A percentile compares a stretch with the other conserved stretches of the same genome.
Evolutionary conservation across 2,113 vertebrate genomes (phyloP).

Genomic region (Dermatemys mawii): DNA sequence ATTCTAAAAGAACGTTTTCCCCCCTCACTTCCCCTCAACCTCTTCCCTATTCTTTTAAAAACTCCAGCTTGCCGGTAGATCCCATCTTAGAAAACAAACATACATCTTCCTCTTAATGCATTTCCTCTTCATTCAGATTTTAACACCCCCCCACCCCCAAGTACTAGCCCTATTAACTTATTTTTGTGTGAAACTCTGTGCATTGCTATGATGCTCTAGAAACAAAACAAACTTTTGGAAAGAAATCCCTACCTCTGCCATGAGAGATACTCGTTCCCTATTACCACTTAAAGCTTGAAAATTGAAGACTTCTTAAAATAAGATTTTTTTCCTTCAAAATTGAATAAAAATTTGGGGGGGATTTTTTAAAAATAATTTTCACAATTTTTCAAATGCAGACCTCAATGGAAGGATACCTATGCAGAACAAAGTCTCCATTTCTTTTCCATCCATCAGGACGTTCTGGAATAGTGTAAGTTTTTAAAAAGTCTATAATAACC

Average conservation of each 20-base stretch:
- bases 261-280: background rate
- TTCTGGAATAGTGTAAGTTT: background rate
- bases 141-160: background rate
- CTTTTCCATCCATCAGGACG: background rate
- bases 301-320: background rate
- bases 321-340: background rate
- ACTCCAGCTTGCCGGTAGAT: background rate
- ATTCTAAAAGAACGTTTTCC: background rate
- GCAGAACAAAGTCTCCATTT: background rate
- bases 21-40: background rate
- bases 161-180: background rate
- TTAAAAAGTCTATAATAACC: background rate
- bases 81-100: background rate
- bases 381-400: background rate
- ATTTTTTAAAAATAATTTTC: background rate
- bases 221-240: background rate
- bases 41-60: background rate
- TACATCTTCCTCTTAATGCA: slow-evolving; percentile 22
- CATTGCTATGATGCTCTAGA: background rate
- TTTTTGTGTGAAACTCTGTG: rapidly evolving
- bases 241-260: background rate
- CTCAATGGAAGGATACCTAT: background rate
- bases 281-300: background rate
- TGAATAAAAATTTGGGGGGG: background rate
- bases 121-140: slow-evolving; percentile 14